Evolutionary conservation across 2,888 invertebrate species (phyloP).

Genomic region (Antheraea assamensis): DNA sequence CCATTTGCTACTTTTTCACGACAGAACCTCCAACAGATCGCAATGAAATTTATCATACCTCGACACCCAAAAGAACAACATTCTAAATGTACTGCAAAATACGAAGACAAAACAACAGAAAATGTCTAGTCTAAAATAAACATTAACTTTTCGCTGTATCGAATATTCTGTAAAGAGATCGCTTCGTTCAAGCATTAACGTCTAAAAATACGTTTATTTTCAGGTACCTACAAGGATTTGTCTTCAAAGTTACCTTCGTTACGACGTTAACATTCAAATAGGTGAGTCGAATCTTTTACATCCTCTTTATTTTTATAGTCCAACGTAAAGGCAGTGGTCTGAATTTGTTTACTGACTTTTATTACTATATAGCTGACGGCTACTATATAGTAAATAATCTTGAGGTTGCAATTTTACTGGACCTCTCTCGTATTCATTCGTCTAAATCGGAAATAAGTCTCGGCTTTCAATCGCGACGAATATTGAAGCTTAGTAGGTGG

Average conservation of each 20-base stretch:
- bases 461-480: not conserved
- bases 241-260: not conserved
- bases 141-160: not conserved
- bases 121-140: not conserved
- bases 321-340: not conserved
- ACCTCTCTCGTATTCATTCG: not conserved
- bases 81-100: too few relatives aligned
- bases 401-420: constrained; percentile 1
- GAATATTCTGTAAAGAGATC: not conserved
- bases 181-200: not conserved
- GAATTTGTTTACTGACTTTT: not conserved
- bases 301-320: not conserved
- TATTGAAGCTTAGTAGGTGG: too few relatives aligned
- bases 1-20: too few relatives aligned
- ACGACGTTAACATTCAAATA: not conserved
- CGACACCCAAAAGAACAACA: too few relatives aligned
- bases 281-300: not conserved
- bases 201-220: not conserved
- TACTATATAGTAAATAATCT: not conserved
- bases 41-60: too few relatives aligned
- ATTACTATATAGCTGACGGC: not conserved
- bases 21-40: too few relatives aligned
- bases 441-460: not conserved
- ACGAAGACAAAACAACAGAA: too few relatives aligned
- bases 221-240: not conserved